phyloP scores from a whole-genome alignment of 2,113 vertebrate genomes.

The Siniperca chuatsi region DNA sequence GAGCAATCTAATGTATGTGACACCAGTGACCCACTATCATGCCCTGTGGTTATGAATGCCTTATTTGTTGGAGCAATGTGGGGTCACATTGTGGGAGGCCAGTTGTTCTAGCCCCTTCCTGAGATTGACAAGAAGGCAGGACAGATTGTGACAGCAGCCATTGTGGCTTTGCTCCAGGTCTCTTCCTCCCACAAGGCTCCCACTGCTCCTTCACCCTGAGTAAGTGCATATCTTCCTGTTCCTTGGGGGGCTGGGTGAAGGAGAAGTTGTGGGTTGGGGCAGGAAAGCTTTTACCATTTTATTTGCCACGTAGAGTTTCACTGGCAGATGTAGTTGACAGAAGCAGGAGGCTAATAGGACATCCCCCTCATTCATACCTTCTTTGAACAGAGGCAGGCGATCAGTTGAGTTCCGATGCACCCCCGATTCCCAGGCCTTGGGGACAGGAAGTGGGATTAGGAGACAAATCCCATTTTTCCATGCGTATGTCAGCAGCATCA shows the following conservation, averaged over 20 bases:
- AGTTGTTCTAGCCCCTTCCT: slow-evolving; percentile 78
- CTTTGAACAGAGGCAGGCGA: slow-evolving; percentile 33
- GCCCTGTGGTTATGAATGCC: slow-evolving; percentile 61
- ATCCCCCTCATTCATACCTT: slow-evolving; percentile 8
- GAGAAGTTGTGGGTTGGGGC: background rate
- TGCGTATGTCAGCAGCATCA: slow-evolving; percentile 69
- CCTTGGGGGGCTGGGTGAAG: slow-evolving; percentile 28
- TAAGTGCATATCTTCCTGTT: slow-evolving; percentile 56
- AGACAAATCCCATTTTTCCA: slow-evolving; percentile 72
- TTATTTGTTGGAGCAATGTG: slow-evolving; percentile 71
- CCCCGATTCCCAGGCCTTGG: slow-evolving; percentile 76
- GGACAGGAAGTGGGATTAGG: slow-evolving; percentile 84
- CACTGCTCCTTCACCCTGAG: slow-evolving; percentile 54
- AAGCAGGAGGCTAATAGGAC: slow-evolving; percentile 30
- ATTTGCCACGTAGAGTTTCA: slow-evolving; percentile 19
- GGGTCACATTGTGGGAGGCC: slow-evolving; percentile 75
- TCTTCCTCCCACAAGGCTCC: slow-evolving; percentile 74
- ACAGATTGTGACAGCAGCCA: slow-evolving; percentile 77
- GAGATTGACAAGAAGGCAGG: slow-evolving; percentile 64
- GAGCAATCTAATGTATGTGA: slow-evolving; percentile 53
- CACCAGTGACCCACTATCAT: slow-evolving; percentile 50
- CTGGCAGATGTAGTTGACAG: slow-evolving; percentile 28
- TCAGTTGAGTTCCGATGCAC: slow-evolving; percentile 54
- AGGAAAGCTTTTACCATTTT: slow-evolving; percentile 30
- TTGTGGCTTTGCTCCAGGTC: slow-evolving; percentile 75